Percentiles rank a stretch among this genome's conserved stretches.
These are phyloP conservation scores for Arnoldichthys spilopterus DNA, from an alignment of 2,797 vertebrate genomes.

Conservation along the genomic window DNA sequence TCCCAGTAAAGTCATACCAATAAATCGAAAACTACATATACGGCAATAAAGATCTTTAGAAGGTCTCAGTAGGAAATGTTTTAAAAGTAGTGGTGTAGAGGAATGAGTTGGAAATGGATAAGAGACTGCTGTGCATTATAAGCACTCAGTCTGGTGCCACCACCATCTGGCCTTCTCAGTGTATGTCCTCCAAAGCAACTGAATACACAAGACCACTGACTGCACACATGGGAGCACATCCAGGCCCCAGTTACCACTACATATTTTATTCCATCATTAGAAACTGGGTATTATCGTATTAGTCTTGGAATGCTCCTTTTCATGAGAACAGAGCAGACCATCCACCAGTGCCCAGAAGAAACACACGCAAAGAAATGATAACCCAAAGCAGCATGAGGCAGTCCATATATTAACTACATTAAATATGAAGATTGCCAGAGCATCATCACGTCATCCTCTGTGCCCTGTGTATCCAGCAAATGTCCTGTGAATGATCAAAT, in stretches of 20 bases:
- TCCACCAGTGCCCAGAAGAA: slow-evolving; percentile 30
- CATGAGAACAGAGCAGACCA: slow-evolving; percentile 38
- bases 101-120: slow-evolving; percentile 24
- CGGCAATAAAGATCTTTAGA: not conserved
- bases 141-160: slow-evolving; percentile 23
- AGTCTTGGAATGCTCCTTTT: slow-evolving; percentile 56
- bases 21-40: not conserved
- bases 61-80: slow-evolving; percentile 17
- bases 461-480: slow-evolving; percentile 27
- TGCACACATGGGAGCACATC: slow-evolving; percentile 40
- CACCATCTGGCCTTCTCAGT: slow-evolving; percentile 31
- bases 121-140: slow-evolving; percentile 18
- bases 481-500: slow-evolving; percentile 21
- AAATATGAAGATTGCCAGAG: slow-evolving; percentile 13
- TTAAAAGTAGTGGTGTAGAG: slow-evolving; percentile 18
- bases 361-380: slow-evolving; percentile 17
- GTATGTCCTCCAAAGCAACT: slow-evolving; percentile 36
- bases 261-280: slow-evolving; percentile 55
- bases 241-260: slow-evolving; percentile 50
- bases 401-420: not conserved
- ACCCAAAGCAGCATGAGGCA: not conserved
- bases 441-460: slow-evolving; percentile 30
- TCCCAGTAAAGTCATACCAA: slow-evolving; percentile 10
- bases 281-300: slow-evolving; percentile 58
- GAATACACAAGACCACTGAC: slow-evolving; percentile 38